These are phyloP conservation scores for Leptocoma aspasia DNA, from an alignment of 2,113 vertebrate species.

Conservation along the genomic window DNA sequence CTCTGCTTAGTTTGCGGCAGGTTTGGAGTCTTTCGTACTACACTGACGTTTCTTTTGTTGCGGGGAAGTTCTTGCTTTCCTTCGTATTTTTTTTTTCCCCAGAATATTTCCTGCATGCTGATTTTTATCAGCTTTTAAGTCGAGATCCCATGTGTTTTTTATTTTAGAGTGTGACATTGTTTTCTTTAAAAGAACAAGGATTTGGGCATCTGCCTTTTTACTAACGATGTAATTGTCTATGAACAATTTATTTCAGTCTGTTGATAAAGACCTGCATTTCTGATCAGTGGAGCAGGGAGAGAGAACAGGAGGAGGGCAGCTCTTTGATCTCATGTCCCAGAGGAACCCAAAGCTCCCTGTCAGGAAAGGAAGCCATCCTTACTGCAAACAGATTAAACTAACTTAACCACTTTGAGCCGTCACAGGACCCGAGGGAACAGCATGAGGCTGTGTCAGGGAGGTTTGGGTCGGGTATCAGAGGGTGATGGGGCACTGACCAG, in stretches of 20 bases:
- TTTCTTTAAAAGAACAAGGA: neutral
- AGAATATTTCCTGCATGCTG: neutral
- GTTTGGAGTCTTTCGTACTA: neutral
- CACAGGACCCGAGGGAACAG: neutral
- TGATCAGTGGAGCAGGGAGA: neutral
- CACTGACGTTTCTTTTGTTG: neutral
- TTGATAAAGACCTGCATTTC: neutral
- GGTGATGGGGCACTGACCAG: neutral
- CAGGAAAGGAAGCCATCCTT: neutral
- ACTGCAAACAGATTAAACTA: neutral
- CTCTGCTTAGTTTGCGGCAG: neutral
- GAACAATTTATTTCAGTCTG: neutral
- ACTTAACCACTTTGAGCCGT: neutral
- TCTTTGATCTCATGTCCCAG: neutral
- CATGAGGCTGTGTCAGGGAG: neutral
- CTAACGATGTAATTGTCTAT: neutral
- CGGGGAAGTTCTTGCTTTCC: neutral
- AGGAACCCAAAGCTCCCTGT: neutral
- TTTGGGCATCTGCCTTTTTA: neutral
- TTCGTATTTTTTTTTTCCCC: accelerated
- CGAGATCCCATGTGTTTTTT: neutral
- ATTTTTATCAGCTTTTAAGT: neutral
- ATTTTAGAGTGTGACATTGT: neutral
- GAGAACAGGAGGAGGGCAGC: neutral
- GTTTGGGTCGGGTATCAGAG: neutral